Conservation (phyloP, 2,797 vertebrate species). For the Sebastes hubbsi region DNA sequence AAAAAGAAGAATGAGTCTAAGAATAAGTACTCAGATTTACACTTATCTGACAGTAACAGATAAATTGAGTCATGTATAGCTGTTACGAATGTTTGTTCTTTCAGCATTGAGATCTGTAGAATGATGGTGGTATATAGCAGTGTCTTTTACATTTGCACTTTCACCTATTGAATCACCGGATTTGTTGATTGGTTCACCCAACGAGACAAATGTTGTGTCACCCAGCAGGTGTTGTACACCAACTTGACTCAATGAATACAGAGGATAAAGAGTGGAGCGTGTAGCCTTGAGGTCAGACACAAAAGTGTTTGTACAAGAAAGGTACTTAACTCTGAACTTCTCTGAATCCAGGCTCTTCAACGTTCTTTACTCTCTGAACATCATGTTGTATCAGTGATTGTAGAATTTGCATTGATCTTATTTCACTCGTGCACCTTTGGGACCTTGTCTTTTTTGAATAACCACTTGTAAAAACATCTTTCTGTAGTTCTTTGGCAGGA, state of each 20-base stretch:
- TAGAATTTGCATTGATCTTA: not conserved
- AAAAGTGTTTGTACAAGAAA: not conserved
- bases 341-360: not conserved
- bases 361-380: not conserved
- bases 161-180: not conserved
- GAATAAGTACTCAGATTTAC: not conserved
- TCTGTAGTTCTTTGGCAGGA: not conserved
- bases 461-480: not conserved
- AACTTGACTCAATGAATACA: not conserved
- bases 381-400: not conserved
- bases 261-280: not conserved
- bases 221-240: not conserved
- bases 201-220: not conserved
- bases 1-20: not conserved
- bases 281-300: not conserved
- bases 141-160: not conserved
- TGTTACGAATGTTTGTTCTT: not conserved
- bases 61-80: not conserved
- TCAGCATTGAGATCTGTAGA: not conserved
- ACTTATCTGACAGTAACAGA: not conserved
- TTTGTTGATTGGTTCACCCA: not conserved
- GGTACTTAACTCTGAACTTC: not conserved
- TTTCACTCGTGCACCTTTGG: not conserved
- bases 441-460: not conserved
- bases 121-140: not conserved